phyloP scores from a whole-genome alignment of 2,888 invertebrate genomes.

The Hybos culiciformis region DNA sequence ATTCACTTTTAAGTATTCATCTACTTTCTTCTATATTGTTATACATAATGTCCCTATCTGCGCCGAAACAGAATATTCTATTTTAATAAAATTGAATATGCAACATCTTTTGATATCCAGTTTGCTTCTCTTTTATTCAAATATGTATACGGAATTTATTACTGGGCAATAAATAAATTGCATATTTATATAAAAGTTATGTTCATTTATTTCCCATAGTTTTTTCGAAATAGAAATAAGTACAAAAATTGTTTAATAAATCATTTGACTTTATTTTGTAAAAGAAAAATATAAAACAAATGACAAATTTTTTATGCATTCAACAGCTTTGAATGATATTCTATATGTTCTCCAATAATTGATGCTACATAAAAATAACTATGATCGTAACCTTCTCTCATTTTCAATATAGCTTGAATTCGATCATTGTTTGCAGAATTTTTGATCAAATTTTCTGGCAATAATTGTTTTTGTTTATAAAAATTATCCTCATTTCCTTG shows the following conservation, averaged over 20 bases:
- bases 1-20: too few species aligned
- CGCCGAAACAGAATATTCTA: too few species aligned
- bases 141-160: too few species aligned
- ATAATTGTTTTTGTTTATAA: slow-evolving; percentile 55
- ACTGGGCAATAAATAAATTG: too few species aligned
- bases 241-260: not conserved
- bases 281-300: not conserved
- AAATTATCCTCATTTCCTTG: slow-evolving; percentile 78
- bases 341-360: slow-evolving; percentile 85
- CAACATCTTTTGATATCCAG: too few species aligned
- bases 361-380: slow-evolving; percentile 85
- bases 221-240: too few species aligned
- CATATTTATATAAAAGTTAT: too few species aligned
- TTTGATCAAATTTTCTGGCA: slow-evolving; percentile 66
- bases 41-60: too few species aligned
- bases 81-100: too few species aligned
- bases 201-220: too few species aligned
- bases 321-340: slow-evolving; percentile 72
- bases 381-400: slow-evolving; percentile 85
- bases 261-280: not conserved
- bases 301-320: slow-evolving; percentile 29
- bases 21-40: too few species aligned
- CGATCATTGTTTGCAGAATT: slow-evolving; percentile 39
- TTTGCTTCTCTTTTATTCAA: too few species aligned
- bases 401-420: slow-evolving; percentile 53